Evolutionary conservation across 2,888 invertebrate genomes (phyloP), one percentile per base, ranked within the genome.

Genomic region (Spisula solida): DNA sequence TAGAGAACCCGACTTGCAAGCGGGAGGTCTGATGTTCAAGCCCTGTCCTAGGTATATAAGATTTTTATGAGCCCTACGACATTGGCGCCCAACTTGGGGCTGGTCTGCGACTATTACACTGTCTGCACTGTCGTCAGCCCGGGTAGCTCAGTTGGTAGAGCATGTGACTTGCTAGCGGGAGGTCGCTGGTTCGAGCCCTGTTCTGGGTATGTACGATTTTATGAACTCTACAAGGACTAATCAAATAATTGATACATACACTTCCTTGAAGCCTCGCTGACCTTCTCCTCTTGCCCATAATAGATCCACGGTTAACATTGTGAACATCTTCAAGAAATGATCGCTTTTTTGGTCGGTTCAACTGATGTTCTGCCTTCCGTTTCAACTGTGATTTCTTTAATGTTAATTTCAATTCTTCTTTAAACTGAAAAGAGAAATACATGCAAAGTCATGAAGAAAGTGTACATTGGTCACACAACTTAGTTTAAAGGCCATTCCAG

Each of bases 181-280:
- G n/a, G n/a, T n/a, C n/a, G n/a, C n/a, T n/a, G n/a, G n/a, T n/a
- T n/a, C n/a, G n/a, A n/a, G n/a, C n/a, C n/a, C n/a, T n/a, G n/a
- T n/a, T n/a, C n/a, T n/a, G n/a, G n/a, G n/a, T n/a, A n/a, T n/a
- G n/a, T n/a, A n/a, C n/a, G n/a, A n/a, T n/a, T n/a, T n/a, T n/a
- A n/a, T n/a, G n/a, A n/a, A n/a, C n/a, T n/a, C n/a, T n/a, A n/a
- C n/a, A n/a, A n/a, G n/a, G n/a, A n/a, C n/a, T n/a, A n/a, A n/a
- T n/a, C n/a, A 51, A 51, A 16, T 51, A 5, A 16, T 51, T 51
- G 51, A 51, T 34, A 41, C 87, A 31, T 84, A 91, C 91, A 82
- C 60, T 87, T 55, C 89, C 91, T 82, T 86, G 87, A 41, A 91
- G 56, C 81, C 91, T 82, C 2, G 91, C 91, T 25, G 91, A 91